These are phyloP conservation scores for Neocloeon triangulifer DNA, from an alignment of 1,140 invertebrate genomes.

Conservation along the genomic window DNA sequence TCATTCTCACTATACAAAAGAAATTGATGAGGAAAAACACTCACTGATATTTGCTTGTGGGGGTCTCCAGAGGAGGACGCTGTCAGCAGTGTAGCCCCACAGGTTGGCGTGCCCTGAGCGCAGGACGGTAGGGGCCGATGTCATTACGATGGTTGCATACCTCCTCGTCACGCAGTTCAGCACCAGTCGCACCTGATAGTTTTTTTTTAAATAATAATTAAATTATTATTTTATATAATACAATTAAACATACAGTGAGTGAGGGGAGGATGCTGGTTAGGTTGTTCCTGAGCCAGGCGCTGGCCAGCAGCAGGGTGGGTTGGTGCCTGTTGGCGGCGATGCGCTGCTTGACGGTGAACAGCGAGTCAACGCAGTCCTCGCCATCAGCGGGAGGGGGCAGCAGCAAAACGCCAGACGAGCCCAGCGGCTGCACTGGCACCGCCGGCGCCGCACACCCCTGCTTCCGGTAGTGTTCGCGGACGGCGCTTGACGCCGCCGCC, in stretches of 20 bases:
- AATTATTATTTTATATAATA: too few relatives aligned
- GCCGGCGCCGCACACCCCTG: slow-evolving; percentile 21
- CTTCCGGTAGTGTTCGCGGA: slow-evolving; percentile 35
- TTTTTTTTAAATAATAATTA: background rate
- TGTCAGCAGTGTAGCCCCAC: slow-evolving; percentile 41
- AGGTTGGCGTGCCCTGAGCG: too few relatives aligned
- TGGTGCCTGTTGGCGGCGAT: slow-evolving; percentile 32
- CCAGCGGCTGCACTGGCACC: slow-evolving; percentile 26
- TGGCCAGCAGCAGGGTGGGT: slow-evolving; percentile 39
- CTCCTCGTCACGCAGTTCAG: slow-evolving; percentile 5
- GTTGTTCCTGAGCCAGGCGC: slow-evolving; percentile 36
- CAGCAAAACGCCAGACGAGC: slow-evolving; percentile 29
- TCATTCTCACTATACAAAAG: too few relatives aligned
- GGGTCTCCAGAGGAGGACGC: slow-evolving; percentile 50
- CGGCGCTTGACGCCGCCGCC: slow-evolving; percentile 29
- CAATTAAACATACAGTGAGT: too few relatives aligned
- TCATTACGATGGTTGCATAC: slow-evolving; percentile 7
- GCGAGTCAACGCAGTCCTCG: slow-evolving; percentile 16
- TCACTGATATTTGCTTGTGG: slow-evolving; percentile 60
- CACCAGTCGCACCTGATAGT: slow-evolving; percentile 1
- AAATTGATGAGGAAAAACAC: too few relatives aligned
- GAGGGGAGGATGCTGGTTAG: slow-evolving; percentile 39
- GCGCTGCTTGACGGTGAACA: slow-evolving; percentile 19
- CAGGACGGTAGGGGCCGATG: background rate
- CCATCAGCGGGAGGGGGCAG: slow-evolving; percentile 27